phyloP scores from a whole-genome alignment of 2,797 vertebrate species.

The Tapera naevia region DNA sequence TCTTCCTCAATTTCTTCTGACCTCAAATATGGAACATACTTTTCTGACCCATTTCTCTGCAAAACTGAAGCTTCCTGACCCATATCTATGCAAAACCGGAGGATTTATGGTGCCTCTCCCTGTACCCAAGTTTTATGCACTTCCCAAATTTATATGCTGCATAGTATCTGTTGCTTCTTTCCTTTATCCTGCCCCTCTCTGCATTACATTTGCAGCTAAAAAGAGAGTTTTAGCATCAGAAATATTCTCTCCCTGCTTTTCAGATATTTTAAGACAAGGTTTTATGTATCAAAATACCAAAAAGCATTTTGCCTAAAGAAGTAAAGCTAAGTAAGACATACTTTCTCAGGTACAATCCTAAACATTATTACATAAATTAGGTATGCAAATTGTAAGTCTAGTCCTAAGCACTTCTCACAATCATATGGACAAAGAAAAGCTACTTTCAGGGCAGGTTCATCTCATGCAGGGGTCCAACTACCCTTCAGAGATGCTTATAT shows the following conservation, averaged over 20 bases:
- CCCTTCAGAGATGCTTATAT: neutral
- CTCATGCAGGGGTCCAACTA: constrained; percentile 7
- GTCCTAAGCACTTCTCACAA: neutral
- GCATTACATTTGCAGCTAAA: neutral
- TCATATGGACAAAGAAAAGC: neutral
- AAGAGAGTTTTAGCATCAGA: neutral
- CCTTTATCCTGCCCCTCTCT: neutral
- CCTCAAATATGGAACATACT: neutral
- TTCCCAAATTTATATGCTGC: neutral
- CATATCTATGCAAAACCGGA: neutral
- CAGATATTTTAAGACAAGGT: neutral
- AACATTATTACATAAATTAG: neutral
- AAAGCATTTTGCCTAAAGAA: neutral
- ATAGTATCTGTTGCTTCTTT: neutral
- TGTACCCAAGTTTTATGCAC: neutral
- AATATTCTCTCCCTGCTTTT: neutral
- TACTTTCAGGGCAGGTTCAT: neutral
- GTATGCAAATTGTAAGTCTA: neutral
- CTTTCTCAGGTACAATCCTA: neutral
- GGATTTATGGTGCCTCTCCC: neutral
- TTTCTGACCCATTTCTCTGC: neutral
- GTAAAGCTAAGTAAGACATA: neutral
- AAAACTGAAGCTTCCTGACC: neutral
- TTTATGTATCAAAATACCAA: neutral
- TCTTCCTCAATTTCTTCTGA: neutral